Evolutionary conservation across 2,888 invertebrate genomes (phyloP), one percentile per base, ranked within the genome.

Genomic region (Scelioninae gen. 1): DNA sequence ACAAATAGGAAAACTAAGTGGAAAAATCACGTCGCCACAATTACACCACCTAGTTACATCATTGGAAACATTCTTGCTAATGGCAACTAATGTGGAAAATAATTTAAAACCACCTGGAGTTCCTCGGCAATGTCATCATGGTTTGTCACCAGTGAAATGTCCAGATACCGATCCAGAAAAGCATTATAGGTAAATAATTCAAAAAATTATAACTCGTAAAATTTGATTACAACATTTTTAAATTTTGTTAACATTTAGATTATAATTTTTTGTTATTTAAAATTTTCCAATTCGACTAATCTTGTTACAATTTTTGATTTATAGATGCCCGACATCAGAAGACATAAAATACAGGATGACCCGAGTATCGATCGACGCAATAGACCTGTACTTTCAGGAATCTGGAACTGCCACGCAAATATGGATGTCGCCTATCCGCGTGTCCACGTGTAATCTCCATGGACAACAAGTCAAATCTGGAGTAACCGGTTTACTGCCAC

Each of bases 371-470:
- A 93, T 98, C 38, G 98, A 98, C 93, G 95, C 96, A 1, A 93
- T 99, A 1, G 98, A 98, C 92, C 94, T 99, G 53, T 97, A 97
- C 93, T 92, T 99, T 62, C 96, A 98, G 55, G 99, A 99, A 92
- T 94, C 95, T 40, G 97, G 97, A 51, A 96, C 97, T 3, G 97
- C 97, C 0, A 93, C 98, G 34, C 97, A 97, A 90, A 93, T 97
- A 0, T 97, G 97, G 97, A 94, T 97, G 86, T 97, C 97, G 16
- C 98, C 98, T 0, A 94, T 98, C 40, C 95, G 98, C 62, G 92
- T 98, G 81, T 96, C 98, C 23, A 97, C 96, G 58, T 99, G 99
- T 90, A 99, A 99, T 93, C 94, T 99, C n/a, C 98, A 99, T 89
- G 98, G 98, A 0, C 95, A 96, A 85, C 96, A 97, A 88, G 97